Conservation (phyloP, 2,113 vertebrate genomes). For the Stictonetta naevosa region DNA sequence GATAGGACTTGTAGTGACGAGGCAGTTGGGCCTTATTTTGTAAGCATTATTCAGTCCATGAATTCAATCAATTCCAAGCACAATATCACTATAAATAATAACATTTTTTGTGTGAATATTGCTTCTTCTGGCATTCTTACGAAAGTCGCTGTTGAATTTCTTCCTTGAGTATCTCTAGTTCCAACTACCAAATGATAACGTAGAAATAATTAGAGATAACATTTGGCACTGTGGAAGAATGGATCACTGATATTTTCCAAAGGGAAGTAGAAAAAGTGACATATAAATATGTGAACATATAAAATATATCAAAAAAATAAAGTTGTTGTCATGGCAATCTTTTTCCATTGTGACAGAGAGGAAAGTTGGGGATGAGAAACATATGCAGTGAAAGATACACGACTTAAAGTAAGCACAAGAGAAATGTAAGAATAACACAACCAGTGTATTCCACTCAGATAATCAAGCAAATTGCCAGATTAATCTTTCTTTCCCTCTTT, state of each 20-base stretch:
- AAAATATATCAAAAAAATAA: constrained; percentile 49
- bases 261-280: constrained; percentile 12
- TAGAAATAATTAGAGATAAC: constrained; percentile 35
- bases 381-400: constrained; percentile 42
- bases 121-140: neutral
- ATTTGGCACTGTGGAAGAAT: constrained; percentile 39
- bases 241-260: constrained; percentile 47
- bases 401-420: constrained; percentile 58
- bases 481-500: constrained; percentile 27
- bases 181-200: neutral
- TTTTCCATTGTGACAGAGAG: constrained; percentile 39
- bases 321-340: constrained; percentile 42
- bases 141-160: neutral
- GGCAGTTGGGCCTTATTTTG: neutral
- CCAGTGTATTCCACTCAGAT: constrained; percentile 38
- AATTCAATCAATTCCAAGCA: neutral
- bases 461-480: constrained; percentile 60
- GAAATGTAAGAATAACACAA: constrained; percentile 43
- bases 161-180: neutral
- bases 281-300: constrained; percentile 16
- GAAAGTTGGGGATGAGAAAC: constrained; percentile 64
- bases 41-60: neutral
- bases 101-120: neutral
- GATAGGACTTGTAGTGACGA: neutral
- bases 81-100: neutral